phyloP scores from a whole-genome alignment of 2,113 vertebrate species.

The Delphinus delphis region DNA sequence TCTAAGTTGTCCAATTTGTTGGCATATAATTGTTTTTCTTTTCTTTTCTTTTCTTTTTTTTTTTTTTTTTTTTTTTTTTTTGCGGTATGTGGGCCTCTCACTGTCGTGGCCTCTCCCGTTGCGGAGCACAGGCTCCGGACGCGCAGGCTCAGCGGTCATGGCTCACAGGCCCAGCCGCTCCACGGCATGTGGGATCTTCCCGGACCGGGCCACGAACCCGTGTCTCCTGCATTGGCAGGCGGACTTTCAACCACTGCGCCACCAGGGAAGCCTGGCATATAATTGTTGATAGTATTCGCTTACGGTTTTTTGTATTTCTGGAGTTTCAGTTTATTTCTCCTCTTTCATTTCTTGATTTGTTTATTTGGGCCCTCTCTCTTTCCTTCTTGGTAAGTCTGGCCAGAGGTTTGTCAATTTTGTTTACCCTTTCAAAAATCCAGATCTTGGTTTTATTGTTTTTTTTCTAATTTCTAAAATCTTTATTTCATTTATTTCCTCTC shows the following conservation, averaged over 20 bases:
- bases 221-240: too few relatives aligned
- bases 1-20: background rate
- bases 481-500: background rate
- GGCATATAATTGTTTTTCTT: background rate
- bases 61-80: too few relatives aligned
- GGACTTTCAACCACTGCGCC: too few relatives aligned
- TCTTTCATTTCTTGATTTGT: background rate
- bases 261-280: background rate
- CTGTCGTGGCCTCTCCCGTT: too few relatives aligned
- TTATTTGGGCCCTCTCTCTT: background rate
- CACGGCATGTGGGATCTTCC: too few relatives aligned
- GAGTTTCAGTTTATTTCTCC: background rate
- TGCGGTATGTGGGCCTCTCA: too few relatives aligned
- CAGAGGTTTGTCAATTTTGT: background rate
- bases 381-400: background rate
- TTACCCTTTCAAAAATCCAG: background rate
- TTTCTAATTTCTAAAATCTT: background rate
- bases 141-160: too few relatives aligned
- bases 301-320: background rate
- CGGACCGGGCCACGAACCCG: too few relatives aligned
- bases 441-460: background rate
- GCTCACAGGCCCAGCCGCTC: fast-evolving
- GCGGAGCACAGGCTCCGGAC: too few relatives aligned
- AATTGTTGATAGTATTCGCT: background rate
- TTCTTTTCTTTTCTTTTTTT: too few relatives aligned